Conservation (phyloP, 30 jellyfish, hydroid and myxozoan genomes). For the Phacellophora camtschatica region DNA sequence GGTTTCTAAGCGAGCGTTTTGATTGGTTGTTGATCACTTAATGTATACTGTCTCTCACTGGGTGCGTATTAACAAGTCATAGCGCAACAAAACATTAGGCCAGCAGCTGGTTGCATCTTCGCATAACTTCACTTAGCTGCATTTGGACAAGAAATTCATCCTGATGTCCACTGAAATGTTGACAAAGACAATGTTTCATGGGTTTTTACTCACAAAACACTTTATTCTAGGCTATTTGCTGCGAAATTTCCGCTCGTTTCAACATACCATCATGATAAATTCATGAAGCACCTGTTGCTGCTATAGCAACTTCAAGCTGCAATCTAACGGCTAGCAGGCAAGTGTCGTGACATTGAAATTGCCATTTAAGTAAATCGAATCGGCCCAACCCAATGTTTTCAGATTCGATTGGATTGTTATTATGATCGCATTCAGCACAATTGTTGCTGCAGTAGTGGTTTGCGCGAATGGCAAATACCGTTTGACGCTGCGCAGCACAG, state of each 20-base stretch:
- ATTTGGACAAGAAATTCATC: too few relatives aligned
- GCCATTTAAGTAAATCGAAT: neutral
- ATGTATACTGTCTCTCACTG: slow-evolving; percentile 21
- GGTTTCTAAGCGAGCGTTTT: slow-evolving; percentile 57
- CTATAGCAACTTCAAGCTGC: slow-evolving; percentile 57
- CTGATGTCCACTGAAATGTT: slow-evolving; percentile 41
- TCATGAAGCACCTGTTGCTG: slow-evolving; percentile 90
- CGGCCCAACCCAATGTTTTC: too few relatives aligned
- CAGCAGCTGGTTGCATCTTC: neutral
- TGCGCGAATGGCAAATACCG: too few relatives aligned
- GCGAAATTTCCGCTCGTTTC: slow-evolving; percentile 32
- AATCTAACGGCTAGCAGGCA: slow-evolving; percentile 1
- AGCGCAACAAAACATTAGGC: slow-evolving; percentile 1
- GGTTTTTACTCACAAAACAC: slow-evolving; percentile 17
- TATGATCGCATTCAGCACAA: too few relatives aligned
- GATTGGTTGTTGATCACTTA: slow-evolving; percentile 38
- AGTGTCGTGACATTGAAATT: slow-evolving; percentile 8
- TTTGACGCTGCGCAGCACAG: too few relatives aligned
- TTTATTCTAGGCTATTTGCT: slow-evolving; percentile 19
- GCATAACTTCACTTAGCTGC: too few relatives aligned
- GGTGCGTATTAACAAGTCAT: slow-evolving; percentile 7
- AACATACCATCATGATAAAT: slow-evolving; percentile 73
- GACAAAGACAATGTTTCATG: slow-evolving; percentile 24
- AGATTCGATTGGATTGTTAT: too few relatives aligned
- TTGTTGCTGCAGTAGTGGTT: too few relatives aligned